Conservation (phyloP, 2,888 invertebrate genomes). For the Tipula vernalis region DNA sequence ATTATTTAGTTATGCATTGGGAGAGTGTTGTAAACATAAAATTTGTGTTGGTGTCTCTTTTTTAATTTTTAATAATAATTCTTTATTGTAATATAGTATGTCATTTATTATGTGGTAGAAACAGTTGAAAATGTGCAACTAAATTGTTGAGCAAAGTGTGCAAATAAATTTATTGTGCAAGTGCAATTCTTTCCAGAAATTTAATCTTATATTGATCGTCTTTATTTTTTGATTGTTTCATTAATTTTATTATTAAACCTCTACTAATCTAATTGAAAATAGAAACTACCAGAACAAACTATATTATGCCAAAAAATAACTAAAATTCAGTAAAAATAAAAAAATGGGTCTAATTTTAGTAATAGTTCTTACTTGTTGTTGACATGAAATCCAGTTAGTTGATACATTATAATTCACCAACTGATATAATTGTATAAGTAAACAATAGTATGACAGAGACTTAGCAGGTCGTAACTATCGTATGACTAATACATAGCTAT, state of each 20-base stretch:
- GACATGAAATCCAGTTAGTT: no score
- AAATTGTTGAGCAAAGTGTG: not conserved
- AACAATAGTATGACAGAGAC: no score
- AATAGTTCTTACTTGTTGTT: no score
- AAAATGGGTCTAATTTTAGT: no score
- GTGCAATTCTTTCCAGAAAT: not conserved
- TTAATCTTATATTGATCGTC: not conserved
- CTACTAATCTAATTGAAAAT: no score
- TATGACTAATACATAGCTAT: no score
- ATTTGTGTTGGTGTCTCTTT: not conserved
- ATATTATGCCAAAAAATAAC: no score
- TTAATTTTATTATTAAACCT: not conserved
- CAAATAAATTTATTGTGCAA: not conserved
- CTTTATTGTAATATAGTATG: not conserved
- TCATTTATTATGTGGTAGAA: not conserved
- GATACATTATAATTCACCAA: no score
- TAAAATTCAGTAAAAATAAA: no score
- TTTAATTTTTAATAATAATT: not conserved
- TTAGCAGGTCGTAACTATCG: no score
- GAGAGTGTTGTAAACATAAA: not conserved
- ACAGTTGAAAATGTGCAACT: not conserved
- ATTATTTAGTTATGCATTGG: not conserved
- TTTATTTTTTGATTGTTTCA: not conserved
- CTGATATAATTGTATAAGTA: no score
- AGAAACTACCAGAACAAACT: no score